Conservation (phyloP, 2,113 vertebrate genomes). For the Anolis sagrei region DNA sequence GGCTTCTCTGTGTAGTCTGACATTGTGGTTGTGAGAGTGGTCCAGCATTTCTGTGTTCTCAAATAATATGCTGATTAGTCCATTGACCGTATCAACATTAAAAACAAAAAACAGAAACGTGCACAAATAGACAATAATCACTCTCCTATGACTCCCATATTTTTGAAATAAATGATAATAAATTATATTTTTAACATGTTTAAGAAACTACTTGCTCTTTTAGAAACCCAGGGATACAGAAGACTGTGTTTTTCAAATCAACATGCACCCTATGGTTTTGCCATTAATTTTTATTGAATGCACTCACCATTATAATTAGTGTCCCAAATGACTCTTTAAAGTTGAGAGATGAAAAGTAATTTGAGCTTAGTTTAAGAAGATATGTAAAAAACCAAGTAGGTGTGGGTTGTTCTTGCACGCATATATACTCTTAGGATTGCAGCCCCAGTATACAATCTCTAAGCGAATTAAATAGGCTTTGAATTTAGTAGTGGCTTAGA, state of each 20-base stretch:
- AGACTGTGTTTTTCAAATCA: background rate
- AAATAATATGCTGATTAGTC: no score
- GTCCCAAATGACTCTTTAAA: background rate
- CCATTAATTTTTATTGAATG: background rate
- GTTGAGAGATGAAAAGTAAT: background rate
- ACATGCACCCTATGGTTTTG: background rate
- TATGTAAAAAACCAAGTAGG: background rate
- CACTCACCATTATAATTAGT: background rate
- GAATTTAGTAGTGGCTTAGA: conserved; percentile 1
- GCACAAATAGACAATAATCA: no score
- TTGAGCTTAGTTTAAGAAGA: background rate
- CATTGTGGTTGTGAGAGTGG: no score
- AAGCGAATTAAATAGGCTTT: background rate
- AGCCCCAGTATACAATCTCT: background rate
- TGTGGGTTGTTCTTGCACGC: background rate
- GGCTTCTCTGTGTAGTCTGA: no score
- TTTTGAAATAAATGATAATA: no score
- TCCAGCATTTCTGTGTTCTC: no score
- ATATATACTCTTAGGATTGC: background rate
- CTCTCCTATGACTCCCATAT: no score
- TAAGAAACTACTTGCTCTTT: background rate
- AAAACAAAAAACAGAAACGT: no score
- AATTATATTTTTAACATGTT: background rate
- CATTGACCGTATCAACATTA: no score
- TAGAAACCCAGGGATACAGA: background rate